Percentiles rank a stretch among this genome's conserved stretches.
These are phyloP conservation scores for Drosophila pectinifera DNA, from an alignment of 1,140 invertebrate species.

Conservation along the genomic window DNA sequence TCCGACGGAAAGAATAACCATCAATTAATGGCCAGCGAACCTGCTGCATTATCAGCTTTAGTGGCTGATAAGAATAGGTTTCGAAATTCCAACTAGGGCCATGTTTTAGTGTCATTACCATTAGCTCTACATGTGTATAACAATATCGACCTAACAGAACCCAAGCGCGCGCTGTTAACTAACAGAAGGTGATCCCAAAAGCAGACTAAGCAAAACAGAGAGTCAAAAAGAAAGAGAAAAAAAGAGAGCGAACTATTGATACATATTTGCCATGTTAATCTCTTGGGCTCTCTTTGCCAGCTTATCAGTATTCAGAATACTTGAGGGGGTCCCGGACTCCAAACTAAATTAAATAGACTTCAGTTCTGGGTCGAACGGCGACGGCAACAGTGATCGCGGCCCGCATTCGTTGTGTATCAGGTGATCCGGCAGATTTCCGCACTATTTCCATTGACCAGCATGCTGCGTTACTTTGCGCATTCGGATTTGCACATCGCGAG, in stretches of 20 bases:
- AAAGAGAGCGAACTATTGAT: background rate
- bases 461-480: slow-evolving; percentile 64
- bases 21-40: slow-evolving; percentile 42
- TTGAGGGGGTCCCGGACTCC: slow-evolving; percentile 32
- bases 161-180: slow-evolving; percentile 3
- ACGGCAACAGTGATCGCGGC: slow-evolving; percentile 13
- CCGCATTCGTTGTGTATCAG: slow-evolving; percentile 12
- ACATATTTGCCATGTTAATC: background rate
- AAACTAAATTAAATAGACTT: slow-evolving; percentile 30
- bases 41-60: slow-evolving; percentile 35
- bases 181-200: slow-evolving; percentile 13
- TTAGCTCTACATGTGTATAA: slow-evolving; percentile 15
- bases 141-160: slow-evolving; percentile 1
- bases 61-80: slow-evolving; percentile 22
- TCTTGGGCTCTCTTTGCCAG: slow-evolving; percentile 5
- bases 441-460: slow-evolving; percentile 43
- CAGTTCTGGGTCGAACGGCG: slow-evolving; percentile 40
- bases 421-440: slow-evolving; percentile 32
- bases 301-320: slow-evolving; percentile 43
- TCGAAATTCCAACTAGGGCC: slow-evolving; percentile 25
- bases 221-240: background rate
- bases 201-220: background rate
- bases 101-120: slow-evolving; percentile 41
- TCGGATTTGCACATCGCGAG: slow-evolving; percentile 36
- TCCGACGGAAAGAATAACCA: slow-evolving; percentile 1